Evolutionary conservation across 2,888 invertebrate genomes (phyloP).

Genomic region (Drosophila fulvimacula): DNA sequence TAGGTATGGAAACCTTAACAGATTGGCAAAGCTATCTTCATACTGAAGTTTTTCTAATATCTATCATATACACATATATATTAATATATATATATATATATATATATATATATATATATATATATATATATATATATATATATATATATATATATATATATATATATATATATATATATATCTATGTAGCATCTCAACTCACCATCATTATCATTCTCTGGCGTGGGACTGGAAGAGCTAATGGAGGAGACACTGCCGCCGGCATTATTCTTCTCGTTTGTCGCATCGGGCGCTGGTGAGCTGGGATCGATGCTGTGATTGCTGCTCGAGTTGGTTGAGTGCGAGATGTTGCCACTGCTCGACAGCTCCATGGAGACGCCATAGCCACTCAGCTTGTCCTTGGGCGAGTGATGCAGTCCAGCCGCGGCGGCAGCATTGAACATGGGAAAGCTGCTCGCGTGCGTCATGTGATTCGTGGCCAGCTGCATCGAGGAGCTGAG

Average conservation of each 20-base stretch:
- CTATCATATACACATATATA: neutral
- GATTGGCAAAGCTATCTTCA: too few relatives aligned
- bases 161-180: neutral
- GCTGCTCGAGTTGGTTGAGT: slow-evolving; percentile 83
- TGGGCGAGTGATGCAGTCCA: slow-evolving; percentile 71
- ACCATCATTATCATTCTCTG: slow-evolving; percentile 85
- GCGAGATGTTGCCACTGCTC: slow-evolving; percentile 80
- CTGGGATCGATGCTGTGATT: slow-evolving; percentile 83
- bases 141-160: neutral
- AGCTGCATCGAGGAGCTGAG: slow-evolving; percentile 84
- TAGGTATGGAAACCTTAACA: too few relatives aligned
- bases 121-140: neutral
- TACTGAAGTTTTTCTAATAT: too few relatives aligned
- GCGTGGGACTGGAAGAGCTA: slow-evolving; percentile 83
- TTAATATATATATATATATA: neutral
- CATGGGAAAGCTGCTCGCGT: slow-evolving; percentile 80
- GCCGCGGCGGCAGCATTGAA: slow-evolving; percentile 72
- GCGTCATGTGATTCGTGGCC: slow-evolving; percentile 80
- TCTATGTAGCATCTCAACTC: slow-evolving; percentile 2
- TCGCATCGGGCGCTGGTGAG: slow-evolving; percentile 82
- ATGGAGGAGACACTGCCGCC: slow-evolving; percentile 84
- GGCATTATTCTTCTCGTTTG: slow-evolving; percentile 77
- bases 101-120: neutral
- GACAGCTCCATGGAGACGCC: slow-evolving; percentile 77
- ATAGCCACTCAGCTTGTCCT: slow-evolving; percentile 64